Evolutionary conservation across 2,797 vertebrate species (phyloP), one percentile per base, ranked within the genome.

Genomic region (Crocodylus rhombifer): DNA sequence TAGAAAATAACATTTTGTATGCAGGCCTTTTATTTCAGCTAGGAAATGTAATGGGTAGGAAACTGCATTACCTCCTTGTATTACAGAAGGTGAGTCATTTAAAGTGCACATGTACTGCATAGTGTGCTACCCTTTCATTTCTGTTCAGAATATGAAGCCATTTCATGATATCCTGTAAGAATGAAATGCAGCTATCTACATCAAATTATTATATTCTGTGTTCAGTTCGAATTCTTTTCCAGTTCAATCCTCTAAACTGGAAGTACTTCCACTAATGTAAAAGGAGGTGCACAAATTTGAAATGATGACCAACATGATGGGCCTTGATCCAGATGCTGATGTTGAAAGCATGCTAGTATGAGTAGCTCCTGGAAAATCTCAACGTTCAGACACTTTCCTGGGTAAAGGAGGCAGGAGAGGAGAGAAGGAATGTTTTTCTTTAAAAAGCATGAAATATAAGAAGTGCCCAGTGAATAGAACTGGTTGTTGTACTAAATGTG

Each of bases 141-240:
- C 65, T 81, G 88, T 67, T 13, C 60, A 65, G n/a, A 36, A 75
- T 93, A 91, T 30, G 67, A 91, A 91, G 73, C 11, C 85, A 91
- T 94, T 55, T 56, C 30, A 79, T 89, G 65, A 82, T 91, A 80
- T 0, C n/a, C 76, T 90, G 86, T 1, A 0, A 55, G 30, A 60
- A 5, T 85, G 79, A 92, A 87, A 92, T 91, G 36, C 87, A 81
- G 51, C 71, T 75, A 81, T 62, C 14, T 94, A 83, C 88, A 60
- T 80, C 82, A 61, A 92, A 92, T 77, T 17, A 14, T 83, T 71
- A 74, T 94, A 81, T 89, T 88, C 84, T 77, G 77, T 69, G 25
- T 85, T 61, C 62, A 71, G 25, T 0, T 6, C 55, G 75, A 33
- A 76, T 65, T 65, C 16, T 30, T n/a, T 20, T 65, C 28, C 30